Conservation (phyloP, 2,888 invertebrate species). For the Oscheius sp. region DNA sequence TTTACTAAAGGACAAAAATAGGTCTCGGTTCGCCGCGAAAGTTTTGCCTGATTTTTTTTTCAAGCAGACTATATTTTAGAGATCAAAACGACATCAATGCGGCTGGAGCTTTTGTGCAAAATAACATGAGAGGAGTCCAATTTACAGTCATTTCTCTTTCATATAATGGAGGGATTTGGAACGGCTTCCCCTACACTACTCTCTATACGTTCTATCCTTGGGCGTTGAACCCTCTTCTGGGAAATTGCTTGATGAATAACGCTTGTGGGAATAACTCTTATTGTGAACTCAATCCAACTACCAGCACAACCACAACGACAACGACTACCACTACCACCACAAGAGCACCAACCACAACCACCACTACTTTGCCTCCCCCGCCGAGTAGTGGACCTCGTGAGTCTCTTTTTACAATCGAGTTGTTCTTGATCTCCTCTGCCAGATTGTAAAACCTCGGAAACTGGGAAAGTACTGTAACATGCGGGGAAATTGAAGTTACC, state of each 20-base stretch:
- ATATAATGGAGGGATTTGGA: background rate
- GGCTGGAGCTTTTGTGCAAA: background rate
- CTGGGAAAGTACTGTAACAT: too few species aligned
- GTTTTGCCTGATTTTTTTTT: background rate
- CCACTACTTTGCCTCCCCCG: background rate
- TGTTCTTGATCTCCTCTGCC: too few species aligned
- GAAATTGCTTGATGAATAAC: background rate
- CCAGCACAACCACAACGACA: background rate
- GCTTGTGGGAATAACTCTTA: constrained; percentile 6
- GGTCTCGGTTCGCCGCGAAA: background rate
- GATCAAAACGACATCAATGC: constrained; percentile 5
- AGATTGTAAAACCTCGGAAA: too few species aligned
- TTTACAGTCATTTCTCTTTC: constrained; percentile 6
- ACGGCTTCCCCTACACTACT: background rate
- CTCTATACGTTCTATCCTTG: background rate
- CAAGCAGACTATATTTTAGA: background rate
- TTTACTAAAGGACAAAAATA: too few species aligned
- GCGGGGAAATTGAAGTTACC: too few species aligned
- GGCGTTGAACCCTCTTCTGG: background rate
- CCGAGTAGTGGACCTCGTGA: background rate
- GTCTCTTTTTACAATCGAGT: background rate
- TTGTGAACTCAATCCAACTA: background rate
- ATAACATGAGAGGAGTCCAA: constrained; percentile 16
- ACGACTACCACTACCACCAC: background rate
- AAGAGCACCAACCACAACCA: background rate